phyloP scores from a whole-genome alignment of 2,888 invertebrate species.

The Parnassius glacialis region DNA sequence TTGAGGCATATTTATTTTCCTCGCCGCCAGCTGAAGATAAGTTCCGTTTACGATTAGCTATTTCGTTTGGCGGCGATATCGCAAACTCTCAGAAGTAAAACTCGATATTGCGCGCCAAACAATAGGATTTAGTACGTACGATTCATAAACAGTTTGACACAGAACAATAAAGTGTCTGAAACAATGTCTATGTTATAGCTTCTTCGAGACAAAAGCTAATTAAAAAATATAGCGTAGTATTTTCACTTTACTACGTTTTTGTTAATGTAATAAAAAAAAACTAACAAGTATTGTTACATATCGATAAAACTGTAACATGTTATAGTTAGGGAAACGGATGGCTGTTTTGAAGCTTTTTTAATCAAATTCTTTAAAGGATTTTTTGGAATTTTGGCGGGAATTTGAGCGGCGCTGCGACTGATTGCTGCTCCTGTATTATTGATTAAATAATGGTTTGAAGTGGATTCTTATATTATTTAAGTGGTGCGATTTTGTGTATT shows the following conservation, averaged over 20 bases:
- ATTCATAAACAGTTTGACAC: conserved; percentile 6
- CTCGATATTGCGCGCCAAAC: conserved; percentile 11
- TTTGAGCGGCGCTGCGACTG: too few relatives aligned
- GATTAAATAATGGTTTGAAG: too few relatives aligned
- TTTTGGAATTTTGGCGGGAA: too few relatives aligned
- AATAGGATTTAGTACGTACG: conserved; percentile 1
- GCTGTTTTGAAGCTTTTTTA: too few relatives aligned
- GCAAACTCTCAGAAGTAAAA: conserved; percentile 14
- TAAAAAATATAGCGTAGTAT: neutral
- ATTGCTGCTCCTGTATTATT: too few relatives aligned
- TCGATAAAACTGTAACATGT: too few relatives aligned
- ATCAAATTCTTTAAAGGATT: too few relatives aligned
- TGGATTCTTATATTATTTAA: too few relatives aligned
- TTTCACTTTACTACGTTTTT: neutral
- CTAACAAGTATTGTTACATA: too few relatives aligned
- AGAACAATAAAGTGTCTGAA: conserved; percentile 14
- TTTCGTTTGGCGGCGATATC: conserved; percentile 19
- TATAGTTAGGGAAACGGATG: too few relatives aligned
- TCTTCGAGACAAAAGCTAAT: conserved; percentile 2
- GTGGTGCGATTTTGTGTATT: too few relatives aligned
- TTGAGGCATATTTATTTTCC: conserved; percentile 12
- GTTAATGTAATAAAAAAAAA: too few relatives aligned
- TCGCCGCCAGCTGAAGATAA: conserved; percentile 7
- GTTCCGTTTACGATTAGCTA: conserved; percentile 20
- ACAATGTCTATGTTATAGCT: conserved; percentile 1